Conservation (phyloP, 2,888 invertebrate genomes). For the Thymelicus acteon region DNA sequence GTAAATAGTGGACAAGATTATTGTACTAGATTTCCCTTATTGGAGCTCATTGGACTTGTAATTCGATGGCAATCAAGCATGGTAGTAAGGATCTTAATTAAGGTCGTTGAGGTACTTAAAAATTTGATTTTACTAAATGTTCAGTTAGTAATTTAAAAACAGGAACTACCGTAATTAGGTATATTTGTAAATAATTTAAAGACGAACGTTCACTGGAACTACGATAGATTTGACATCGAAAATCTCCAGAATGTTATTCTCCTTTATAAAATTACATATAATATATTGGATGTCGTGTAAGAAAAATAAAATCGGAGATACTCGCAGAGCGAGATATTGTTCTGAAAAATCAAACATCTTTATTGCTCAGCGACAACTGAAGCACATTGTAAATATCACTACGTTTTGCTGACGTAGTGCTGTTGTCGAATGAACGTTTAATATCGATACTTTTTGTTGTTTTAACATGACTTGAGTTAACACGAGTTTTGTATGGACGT, state of each 20-base stretch:
- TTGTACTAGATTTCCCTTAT: too few relatives aligned
- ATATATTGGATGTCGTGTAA: background rate
- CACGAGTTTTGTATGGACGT: too few relatives aligned
- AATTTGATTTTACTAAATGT: too few relatives aligned
- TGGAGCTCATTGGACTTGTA: too few relatives aligned
- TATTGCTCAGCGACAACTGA: conserved; percentile 8
- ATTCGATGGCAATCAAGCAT: too few relatives aligned
- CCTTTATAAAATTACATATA: conserved; percentile 6
- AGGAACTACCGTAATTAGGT: too few relatives aligned
- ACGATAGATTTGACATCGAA: background rate
- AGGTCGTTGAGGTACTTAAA: too few relatives aligned
- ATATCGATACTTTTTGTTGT: conserved; percentile 1
- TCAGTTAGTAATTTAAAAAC: too few relatives aligned
- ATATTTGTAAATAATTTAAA: too few relatives aligned
- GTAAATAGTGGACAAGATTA: too few relatives aligned
- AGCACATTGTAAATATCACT: conserved; percentile 9
- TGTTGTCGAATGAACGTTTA: background rate
- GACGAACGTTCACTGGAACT: background rate
- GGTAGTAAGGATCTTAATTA: too few relatives aligned
- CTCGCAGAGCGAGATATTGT: conserved; percentile 7
- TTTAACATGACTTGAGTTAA: too few relatives aligned
- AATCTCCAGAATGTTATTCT: background rate
- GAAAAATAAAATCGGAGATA: conserved; percentile 7
- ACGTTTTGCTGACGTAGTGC: conserved; percentile 7
- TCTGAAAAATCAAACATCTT: conserved; percentile 16